Evolutionary conservation across 2,113 vertebrate genomes (phyloP), one percentile per base, ranked within the genome.

Genomic region (Melanocharis versteri): DNA sequence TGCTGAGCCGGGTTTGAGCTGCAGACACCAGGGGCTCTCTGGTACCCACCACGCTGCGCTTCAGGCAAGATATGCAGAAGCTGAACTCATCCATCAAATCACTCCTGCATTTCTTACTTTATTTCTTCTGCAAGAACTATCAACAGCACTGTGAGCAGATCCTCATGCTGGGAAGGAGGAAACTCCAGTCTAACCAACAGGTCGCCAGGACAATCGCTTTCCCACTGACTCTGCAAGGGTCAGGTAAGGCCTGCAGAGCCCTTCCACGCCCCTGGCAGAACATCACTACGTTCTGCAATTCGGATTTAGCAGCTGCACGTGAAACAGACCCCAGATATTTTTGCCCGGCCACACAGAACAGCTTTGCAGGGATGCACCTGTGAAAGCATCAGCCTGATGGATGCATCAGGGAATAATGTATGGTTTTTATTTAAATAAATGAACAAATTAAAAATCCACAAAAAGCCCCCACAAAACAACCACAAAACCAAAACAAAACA

Each of bases 251-350:
- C 57, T n/a, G 23, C 64, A 77, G 69, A 62, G 48, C 37, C 31
- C 23, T 44, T 44, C 60, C n/a, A 3, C 0, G 7, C 20, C 47
- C 27, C 40, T 30, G n/a, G 42, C 28, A 77, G 31, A 61, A 71
- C 5, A 9, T 3, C 35, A 42, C 48, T 13, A 15, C 1, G 1
- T 14, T 27, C 48, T 42, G 22, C 30, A 30, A 20, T 58, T 73
- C 2, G 0, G 6, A 8, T 48, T 83, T 14, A 69, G 21, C 44
- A 54, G 60, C 1, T 83, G 58, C 13, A n/a, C 0, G 0, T 7
- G 11, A 33, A 64, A 40, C 23, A 21, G 10, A 47, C 11, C 11
- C 42, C 10, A 22, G 44, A 1, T 42, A 5, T 28, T 48, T 77
- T 22, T 33, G 15, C 28, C 48, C 48, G 58, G 20, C 31, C 37